Conservation (phyloP, 1,140 invertebrate genomes). For the Cepaea nemoralis region DNA sequence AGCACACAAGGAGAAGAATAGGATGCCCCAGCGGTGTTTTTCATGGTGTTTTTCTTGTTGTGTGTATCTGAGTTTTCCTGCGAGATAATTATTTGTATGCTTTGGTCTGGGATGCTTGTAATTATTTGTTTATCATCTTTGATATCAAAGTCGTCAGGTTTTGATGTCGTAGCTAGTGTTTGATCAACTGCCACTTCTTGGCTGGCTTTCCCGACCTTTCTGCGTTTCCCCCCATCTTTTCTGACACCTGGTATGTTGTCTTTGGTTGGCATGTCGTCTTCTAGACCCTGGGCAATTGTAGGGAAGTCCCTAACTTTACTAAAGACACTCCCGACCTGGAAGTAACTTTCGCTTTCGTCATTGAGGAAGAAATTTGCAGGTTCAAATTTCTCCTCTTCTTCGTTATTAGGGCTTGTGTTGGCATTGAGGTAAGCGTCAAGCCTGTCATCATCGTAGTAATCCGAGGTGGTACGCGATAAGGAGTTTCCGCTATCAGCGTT, state of each 20-base stretch:
- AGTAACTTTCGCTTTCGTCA: background rate
- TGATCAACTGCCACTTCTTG: background rate
- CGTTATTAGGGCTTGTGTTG: background rate
- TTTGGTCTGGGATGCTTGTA: background rate
- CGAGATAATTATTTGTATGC: background rate
- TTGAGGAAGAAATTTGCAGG: background rate
- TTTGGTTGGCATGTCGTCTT: background rate
- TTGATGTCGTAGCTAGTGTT: background rate
- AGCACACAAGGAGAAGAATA: background rate
- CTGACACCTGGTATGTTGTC: background rate
- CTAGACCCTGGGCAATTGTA: background rate
- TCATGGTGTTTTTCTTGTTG: background rate
- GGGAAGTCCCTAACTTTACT: background rate
- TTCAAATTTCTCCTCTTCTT: background rate
- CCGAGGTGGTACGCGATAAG: background rate
- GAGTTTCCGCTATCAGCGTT: background rate
- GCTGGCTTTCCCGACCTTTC: background rate
- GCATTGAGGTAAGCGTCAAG: background rate
- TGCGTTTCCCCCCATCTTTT: constrained; percentile 11
- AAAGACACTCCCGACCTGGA: background rate
- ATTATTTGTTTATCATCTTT: background rate
- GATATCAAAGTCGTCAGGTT: background rate
- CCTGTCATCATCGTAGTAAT: background rate
- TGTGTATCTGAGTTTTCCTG: background rate
- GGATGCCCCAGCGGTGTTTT: background rate